Percentiles rank a stretch among this genome's conserved stretches.
Conservation (phyloP, 2,113 vertebrate genomes). For the Cercopithecus mona region DNA sequence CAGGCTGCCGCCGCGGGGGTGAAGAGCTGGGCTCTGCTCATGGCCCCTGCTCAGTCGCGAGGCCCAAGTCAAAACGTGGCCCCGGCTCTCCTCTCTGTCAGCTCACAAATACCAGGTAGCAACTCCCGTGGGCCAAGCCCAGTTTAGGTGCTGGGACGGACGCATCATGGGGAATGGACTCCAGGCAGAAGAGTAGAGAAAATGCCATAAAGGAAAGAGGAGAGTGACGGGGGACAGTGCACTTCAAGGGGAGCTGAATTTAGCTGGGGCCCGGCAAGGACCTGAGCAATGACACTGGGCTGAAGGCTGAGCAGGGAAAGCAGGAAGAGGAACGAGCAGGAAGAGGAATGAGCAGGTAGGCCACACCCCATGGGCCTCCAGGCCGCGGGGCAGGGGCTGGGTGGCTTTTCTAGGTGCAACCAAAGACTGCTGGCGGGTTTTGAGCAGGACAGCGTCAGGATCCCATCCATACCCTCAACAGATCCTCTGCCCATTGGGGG, state of each 20-base stretch:
- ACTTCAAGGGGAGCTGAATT: not conserved
- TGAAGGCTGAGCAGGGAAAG: no score
- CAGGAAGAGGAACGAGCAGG: no score
- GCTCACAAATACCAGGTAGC: fast-evolving
- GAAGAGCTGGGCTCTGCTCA: not conserved
- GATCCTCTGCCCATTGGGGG: not conserved
- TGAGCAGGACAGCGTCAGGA: not conserved
- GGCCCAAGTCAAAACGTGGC: not conserved
- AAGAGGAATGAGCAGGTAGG: no score
- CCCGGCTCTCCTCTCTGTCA: not conserved
- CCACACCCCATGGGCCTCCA: not conserved
- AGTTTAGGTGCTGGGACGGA: not conserved
- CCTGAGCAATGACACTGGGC: not conserved
- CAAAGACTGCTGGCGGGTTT: not conserved
- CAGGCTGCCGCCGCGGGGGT: not conserved
- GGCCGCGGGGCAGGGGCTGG: not conserved
- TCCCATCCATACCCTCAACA: not conserved
- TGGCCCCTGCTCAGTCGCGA: no score
- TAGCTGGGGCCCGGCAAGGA: not conserved
- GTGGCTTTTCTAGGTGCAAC: not conserved
- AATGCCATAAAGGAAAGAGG: not conserved
- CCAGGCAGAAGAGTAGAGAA: not conserved
- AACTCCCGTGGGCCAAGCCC: not conserved
- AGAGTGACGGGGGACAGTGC: no score
- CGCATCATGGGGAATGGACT: not conserved